Conservation (phyloP, 1,140 invertebrate species). For the Papilio aristodemus region DNA sequence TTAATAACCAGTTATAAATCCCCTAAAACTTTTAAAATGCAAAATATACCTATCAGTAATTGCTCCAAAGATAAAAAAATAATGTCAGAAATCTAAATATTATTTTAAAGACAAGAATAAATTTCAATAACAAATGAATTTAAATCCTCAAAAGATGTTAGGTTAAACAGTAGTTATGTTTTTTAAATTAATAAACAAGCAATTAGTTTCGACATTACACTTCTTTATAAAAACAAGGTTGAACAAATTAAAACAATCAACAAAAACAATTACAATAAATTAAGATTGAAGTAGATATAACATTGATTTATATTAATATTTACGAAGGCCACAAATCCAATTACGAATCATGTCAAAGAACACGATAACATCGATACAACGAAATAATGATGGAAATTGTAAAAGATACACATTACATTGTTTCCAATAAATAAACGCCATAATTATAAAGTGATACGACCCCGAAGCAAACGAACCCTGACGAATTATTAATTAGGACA, state of each 20-base stretch:
- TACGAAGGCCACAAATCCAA: slow-evolving; percentile 13
- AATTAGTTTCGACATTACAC: neutral
- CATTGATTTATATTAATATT: slow-evolving; percentile 1
- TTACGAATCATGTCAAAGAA: slow-evolving; percentile 25
- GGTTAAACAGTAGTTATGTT: too few species aligned
- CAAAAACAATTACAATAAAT: neutral
- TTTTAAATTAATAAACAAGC: too few species aligned
- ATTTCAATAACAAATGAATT: too few species aligned
- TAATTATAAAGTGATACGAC: slow-evolving; percentile 23
- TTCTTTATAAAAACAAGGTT: neutral
- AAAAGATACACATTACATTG: slow-evolving; percentile 29
- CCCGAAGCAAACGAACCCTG: slow-evolving; percentile 29
- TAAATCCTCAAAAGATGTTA: too few species aligned
- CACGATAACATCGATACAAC: slow-evolving; percentile 20
- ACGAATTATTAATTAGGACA: slow-evolving; percentile 39
- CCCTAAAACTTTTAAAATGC: too few species aligned
- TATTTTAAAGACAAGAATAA: too few species aligned
- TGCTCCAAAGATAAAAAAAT: too few species aligned
- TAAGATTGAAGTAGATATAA: neutral
- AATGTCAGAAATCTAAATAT: too few species aligned
- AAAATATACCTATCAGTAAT: too few species aligned
- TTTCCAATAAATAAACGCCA: slow-evolving; percentile 25
- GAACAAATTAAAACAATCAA: neutral
- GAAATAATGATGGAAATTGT: slow-evolving; percentile 16
- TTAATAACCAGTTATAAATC: too few species aligned